phyloP scores from a whole-genome alignment of 1,140 invertebrate genomes.

The Aphidius ervi region DNA sequence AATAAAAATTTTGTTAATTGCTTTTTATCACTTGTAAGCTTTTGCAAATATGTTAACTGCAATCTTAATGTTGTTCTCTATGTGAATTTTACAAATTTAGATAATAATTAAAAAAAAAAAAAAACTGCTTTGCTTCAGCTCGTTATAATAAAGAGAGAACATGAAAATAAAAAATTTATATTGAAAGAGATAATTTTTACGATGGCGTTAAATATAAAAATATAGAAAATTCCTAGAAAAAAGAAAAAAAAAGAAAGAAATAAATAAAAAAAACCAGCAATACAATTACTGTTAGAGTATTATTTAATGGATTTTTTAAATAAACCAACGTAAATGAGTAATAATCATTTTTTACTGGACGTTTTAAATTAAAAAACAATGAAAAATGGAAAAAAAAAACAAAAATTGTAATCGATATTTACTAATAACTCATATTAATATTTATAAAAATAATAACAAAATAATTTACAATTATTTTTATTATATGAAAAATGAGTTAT shows the following conservation, averaged over 20 bases:
- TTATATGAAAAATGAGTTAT: no score
- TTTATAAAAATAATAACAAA: not conserved
- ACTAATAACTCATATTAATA: no score
- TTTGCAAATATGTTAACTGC: conserved; percentile 13
- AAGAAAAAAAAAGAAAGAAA: no score
- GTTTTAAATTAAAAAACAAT: not conserved
- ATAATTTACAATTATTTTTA: no score
- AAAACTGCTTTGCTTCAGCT: not conserved
- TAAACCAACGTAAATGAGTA: no score
- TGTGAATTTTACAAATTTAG: conserved; percentile 16
- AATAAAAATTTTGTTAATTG: conserved; percentile 6
- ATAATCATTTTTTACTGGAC: not conserved
- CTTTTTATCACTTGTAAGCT: conserved; percentile 17
- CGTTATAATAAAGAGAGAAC: not conserved
- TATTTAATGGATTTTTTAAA: not conserved
- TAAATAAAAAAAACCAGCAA: conserved; percentile 11
- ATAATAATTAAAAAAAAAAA: conserved; percentile 13
- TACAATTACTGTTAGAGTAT: conserved; percentile 15
- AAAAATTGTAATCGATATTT: not conserved
- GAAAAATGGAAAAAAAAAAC: conserved; percentile 1
- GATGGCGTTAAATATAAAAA: conserved; percentile 9
- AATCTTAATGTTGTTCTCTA: conserved; percentile 18
- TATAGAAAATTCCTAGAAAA: not conserved
- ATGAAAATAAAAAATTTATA: not conserved
- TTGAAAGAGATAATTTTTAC: conserved; percentile 7